These are phyloP conservation scores for Trimorus sp. DNA, from an alignment of 2,888 invertebrate species.

Conservation along the genomic window DNA sequence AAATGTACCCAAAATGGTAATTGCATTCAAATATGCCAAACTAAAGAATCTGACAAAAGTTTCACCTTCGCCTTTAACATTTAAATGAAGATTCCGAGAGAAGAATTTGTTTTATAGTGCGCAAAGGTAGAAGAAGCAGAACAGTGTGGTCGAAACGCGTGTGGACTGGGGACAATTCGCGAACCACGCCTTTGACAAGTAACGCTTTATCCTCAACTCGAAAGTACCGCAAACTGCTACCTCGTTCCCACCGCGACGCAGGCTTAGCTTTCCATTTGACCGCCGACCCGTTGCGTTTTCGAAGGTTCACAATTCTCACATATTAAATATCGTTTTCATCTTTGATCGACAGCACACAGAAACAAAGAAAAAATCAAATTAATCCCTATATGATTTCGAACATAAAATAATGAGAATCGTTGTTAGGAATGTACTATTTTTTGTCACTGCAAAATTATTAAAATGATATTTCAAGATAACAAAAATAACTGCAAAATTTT, in stretches of 20 bases:
- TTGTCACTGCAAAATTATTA: too few species aligned
- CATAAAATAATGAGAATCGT: too few species aligned
- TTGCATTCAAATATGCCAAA: too few species aligned
- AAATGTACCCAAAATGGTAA: too few species aligned
- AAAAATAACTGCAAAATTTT: too few species aligned
- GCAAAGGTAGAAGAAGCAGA: conserved; percentile 61
- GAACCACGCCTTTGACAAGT: conserved; percentile 65
- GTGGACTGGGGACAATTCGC: conserved; percentile 63
- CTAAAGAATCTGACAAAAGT: too few species aligned
- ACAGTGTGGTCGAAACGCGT: conserved; percentile 58
- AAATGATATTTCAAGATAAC: too few species aligned
- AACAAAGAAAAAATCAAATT: neutral
- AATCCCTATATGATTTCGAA: too few species aligned
- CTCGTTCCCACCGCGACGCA: conserved; percentile 62
- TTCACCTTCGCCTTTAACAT: neutral
- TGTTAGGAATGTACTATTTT: too few species aligned
- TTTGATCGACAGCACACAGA: neutral
- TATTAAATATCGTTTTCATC: conserved; percentile 7
- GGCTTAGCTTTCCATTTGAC: conserved; percentile 71
- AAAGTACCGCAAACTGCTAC: conserved; percentile 71
- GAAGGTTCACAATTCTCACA: conserved; percentile 62
- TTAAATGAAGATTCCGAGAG: conserved; percentile 33
- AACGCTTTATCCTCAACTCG: conserved; percentile 64
- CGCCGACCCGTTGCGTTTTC: conserved; percentile 66
- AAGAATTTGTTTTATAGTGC: conserved; percentile 35